Evolutionary conservation across 2,113 vertebrate genomes (phyloP), one percentile per base, ranked within the genome.

Genomic region (Amphiprion percula): DNA sequence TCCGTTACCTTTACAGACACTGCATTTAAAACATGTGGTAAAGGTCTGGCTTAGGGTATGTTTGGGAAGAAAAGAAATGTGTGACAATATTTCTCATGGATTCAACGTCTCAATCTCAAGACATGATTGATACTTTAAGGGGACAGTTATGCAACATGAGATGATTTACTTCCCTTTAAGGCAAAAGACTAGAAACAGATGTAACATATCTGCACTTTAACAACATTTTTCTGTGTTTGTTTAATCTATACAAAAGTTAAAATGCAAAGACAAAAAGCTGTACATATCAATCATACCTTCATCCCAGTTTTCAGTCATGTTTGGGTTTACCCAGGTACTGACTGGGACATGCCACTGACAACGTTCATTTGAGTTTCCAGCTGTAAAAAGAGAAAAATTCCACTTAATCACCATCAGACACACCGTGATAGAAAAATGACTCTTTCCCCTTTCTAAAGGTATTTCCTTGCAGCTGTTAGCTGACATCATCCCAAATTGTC

Each of bases 231-330:
- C 26, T 3, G 3, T 12, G 11, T 44, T 44, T 44, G 11, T 56
- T 28, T 4, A 52, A 55, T 55, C 4, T 16, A 6, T 10, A 33
- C 2, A 30, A 44, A 64, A 28, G 2, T 6, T 33, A 14, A 44
- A 44, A 1, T 44, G 10, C 3, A 55, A 46, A 68, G 41, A 0
- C 33, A 37, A 37, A 9, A 7, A 6, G 0, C 33, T 46, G 10
- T 28, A 0, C 17, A 14, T 49, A 4, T 44, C 47, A 30, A n/a
- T 14, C 23, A 4, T 66, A 95, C 94, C 94, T 58, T 83, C 4
- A 10, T 94, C 94, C 94, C 94, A 95, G 54, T 95, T 90, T 49
- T 95, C 94, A 5, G 84, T 68, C n/a, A n/a, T 71, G 37, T 74
- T 26, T 0, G 87, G 79, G 60, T 86, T 88, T 0, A 72, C 75